phyloP scores from a whole-genome alignment of 2,113 vertebrate species.

The Jacana jacana region DNA sequence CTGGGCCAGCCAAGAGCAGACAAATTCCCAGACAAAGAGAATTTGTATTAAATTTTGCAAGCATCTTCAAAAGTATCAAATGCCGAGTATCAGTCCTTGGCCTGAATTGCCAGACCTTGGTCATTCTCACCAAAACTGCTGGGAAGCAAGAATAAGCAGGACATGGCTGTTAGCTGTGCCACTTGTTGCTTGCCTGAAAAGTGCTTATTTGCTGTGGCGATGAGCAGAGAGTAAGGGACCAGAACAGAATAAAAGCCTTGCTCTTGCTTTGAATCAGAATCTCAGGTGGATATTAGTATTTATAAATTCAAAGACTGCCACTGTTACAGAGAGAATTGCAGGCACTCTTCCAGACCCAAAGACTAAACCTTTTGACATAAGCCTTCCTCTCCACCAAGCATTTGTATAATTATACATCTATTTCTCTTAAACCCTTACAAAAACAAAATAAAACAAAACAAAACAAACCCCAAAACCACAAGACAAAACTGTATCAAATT shows the following conservation, averaged over 20 bases:
- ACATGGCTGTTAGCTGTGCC: neutral
- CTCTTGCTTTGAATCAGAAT: slow-evolving; percentile 2
- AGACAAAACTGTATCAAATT: neutral
- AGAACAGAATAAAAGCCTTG: slow-evolving; percentile 38
- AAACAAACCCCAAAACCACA: neutral
- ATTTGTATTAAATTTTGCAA: neutral
- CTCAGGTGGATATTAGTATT: slow-evolving; percentile 45
- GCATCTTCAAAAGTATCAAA: neutral
- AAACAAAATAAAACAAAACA: neutral
- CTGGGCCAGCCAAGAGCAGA: neutral
- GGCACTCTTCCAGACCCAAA: slow-evolving; percentile 28
- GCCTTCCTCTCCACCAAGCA: neutral
- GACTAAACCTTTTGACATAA: slow-evolving; percentile 36
- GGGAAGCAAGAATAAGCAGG: neutral
- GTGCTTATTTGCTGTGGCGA: neutral
- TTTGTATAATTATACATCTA: slow-evolving; percentile 25
- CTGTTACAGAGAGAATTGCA: slow-evolving; percentile 23
- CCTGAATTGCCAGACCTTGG: neutral
- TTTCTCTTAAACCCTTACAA: neutral
- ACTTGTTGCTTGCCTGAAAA: slow-evolving; percentile 3
- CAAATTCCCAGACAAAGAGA: neutral
- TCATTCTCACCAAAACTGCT: neutral
- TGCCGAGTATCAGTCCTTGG: neutral
- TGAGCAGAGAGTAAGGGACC: slow-evolving; percentile 1
- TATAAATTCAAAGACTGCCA: slow-evolving; percentile 45